Percentiles rank a stretch among this genome's conserved stretches.
phyloP scores from a whole-genome alignment of 2,113 vertebrate genomes.

The Chaetops frenatus region DNA sequence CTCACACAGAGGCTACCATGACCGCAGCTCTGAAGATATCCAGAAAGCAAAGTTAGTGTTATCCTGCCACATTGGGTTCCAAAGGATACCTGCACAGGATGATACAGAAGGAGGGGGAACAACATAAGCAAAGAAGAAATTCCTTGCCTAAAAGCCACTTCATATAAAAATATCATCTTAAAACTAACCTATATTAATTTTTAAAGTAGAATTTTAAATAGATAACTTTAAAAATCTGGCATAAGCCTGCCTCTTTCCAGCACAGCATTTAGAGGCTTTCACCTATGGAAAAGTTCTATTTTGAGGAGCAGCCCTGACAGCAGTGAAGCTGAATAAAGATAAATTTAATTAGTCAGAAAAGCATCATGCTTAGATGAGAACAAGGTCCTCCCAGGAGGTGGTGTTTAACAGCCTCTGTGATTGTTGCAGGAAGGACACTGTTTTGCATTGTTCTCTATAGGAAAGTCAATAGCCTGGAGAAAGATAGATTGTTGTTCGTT shows the following conservation, averaged over 20 bases:
- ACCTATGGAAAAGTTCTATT: background rate
- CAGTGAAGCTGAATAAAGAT: background rate
- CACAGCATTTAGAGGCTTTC: background rate
- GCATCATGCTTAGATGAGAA: background rate
- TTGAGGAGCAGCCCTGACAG: background rate
- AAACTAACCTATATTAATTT: background rate
- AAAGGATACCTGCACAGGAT: background rate
- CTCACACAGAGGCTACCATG: background rate
- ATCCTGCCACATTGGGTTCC: background rate
- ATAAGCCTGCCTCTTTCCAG: background rate
- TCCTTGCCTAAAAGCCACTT: background rate
- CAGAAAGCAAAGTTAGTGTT: background rate
- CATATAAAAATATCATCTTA: background rate
- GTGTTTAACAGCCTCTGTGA: background rate
- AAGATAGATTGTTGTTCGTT: background rate
- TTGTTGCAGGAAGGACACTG: background rate
- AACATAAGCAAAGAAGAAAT: background rate
- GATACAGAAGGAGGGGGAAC: background rate
- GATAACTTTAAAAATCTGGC: background rate
- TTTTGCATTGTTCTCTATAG: background rate
- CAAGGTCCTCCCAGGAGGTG: background rate
- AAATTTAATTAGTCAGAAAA: slow-evolving; percentile 9
- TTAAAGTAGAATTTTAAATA: background rate
- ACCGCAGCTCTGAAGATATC: background rate
- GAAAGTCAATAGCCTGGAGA: slow-evolving; percentile 28